Evolutionary conservation across 2,113 vertebrate genomes (phyloP), one percentile per base, ranked within the genome.

Genomic region (Electrona antarctica): DNA sequence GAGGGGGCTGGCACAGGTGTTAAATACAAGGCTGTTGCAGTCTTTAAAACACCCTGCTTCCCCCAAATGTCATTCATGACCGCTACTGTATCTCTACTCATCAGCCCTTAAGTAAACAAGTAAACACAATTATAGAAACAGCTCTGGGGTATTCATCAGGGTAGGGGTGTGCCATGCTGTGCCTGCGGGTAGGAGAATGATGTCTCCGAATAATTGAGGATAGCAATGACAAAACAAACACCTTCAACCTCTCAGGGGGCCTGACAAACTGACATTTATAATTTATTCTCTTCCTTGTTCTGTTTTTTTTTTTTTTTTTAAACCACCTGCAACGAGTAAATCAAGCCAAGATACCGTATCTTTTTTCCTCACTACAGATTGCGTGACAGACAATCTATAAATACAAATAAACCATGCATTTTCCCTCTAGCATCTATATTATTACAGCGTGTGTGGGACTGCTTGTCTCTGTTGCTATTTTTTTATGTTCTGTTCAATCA

Each of bases 81-180:
- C 59, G 60, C 5, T 67, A 60, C 8, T 46, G 1, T 60, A 76
- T 73, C 63, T 12, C 46, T 13, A 56, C 46, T 33, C 63, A 68
- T 73, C 76, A 55, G 65, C 15, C 48, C 57, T 29, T 62, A 14
- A 73, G 54, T 67, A 77, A 69, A 76, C 66, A 64, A 62, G 71
- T 54, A 68, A 80, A 73, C 9, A 48, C 64, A 82, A 77, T 78
- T 65, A 67, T 63, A 57, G 48, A 71, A 75, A 69, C 56, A 78
- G 69, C 80, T 67, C 0, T 8, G 56, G 80, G 60, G 66, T 72
- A 71, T 88, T 85, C 63, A 83, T 83, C 69, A 62, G 21, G 46
- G 49, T 67, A 48, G n/a, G 21, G 55, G 57, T 13, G 46, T 67
- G 45, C 45, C 60, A 75, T 73, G 54, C n/a, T 48, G 47, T 50